Base-by-base conservation (phyloP, 1,140 invertebrate species). In the Nixonia krombeini region DNA sequence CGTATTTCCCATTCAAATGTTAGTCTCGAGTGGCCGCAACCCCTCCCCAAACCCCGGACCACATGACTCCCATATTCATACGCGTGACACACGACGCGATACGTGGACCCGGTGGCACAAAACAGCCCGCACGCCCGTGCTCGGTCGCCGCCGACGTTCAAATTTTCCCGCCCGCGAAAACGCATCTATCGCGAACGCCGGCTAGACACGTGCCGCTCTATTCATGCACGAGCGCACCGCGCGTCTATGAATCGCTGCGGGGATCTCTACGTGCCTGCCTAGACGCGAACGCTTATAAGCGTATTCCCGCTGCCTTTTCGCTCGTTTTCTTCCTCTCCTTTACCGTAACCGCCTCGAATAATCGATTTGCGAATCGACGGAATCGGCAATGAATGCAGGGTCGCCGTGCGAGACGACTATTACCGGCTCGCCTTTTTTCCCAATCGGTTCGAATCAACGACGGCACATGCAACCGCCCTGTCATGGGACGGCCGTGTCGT, bases 201-300 rank as follows among this genome's bases (percentile, higher is more conserved):
- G 59, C 71, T 75, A 72, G 71, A 75, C 75, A 77, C 75, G 75
- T 77, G 75, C 74, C 62, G 10, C 53, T 69, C 70, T 61, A 71
- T 63, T 63, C 59, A 63, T 56, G 51, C 59, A 56, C 58, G 58
- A 47, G 57, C 57, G 47, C 57, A 59, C 59, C 61, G 63, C 47
- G 68, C 50, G 57, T 71, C 68, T 57, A 66, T 67, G 45, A 56
- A 52, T 49, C 52, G 35, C 47, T 50, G 55, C 52, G 33, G 44
- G 12, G 44, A 53, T 35, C 35, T 29, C 26, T 51, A 52, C 31
- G n/a, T 28, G n/a, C 13, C 6, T 21, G 21, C 21, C 6, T 21
- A 21, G 15, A 10, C 35, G 31, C 49, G n/a, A n/a, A n/a, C n/a
- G n/a, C n/a, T n/a, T n/a, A n/a, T n/a, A n/a, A n/a, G n/a, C 40